A percentile compares a stretch with the other conserved stretches of the same genome.
Conservation (phyloP, 2,113 vertebrate genomes). For the Probosciger aterrimus region DNA sequence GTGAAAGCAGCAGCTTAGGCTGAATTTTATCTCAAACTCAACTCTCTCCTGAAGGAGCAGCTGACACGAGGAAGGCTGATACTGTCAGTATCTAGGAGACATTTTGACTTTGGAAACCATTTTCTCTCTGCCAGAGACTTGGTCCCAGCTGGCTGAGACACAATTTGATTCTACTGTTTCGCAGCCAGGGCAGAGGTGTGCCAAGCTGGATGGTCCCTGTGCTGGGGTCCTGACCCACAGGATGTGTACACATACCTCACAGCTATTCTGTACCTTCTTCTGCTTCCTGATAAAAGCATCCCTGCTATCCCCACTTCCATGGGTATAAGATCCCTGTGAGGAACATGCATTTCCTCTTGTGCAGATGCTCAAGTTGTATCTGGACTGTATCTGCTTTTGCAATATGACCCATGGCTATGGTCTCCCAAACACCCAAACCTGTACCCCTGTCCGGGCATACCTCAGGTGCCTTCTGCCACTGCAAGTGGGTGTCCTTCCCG, state of each 20-base stretch:
- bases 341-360: not conserved
- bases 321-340: not conserved
- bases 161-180: fast-evolving
- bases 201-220: not conserved
- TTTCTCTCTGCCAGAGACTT: constrained; percentile 41
- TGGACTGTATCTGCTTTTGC: not conserved
- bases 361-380: not conserved
- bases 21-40: constrained; percentile 30
- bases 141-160: not conserved
- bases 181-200: not conserved
- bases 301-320: not conserved
- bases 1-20: not conserved
- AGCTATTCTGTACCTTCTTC: not conserved
- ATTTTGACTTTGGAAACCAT: constrained; percentile 68
- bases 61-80: not conserved
- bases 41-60: constrained; percentile 10
- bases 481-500: fast-evolving
- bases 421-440: not conserved
- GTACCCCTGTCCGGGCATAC: not conserved
- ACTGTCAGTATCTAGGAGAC: constrained; percentile 44
- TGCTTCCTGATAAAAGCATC: not conserved
- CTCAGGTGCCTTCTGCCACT: not conserved
- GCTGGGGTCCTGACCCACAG: not conserved
- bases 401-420: fast-evolving
- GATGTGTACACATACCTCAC: fast-evolving